These are phyloP conservation scores for Avahi laniger DNA, from an alignment of 2,797 vertebrate genomes.

Conservation along the genomic window DNA sequence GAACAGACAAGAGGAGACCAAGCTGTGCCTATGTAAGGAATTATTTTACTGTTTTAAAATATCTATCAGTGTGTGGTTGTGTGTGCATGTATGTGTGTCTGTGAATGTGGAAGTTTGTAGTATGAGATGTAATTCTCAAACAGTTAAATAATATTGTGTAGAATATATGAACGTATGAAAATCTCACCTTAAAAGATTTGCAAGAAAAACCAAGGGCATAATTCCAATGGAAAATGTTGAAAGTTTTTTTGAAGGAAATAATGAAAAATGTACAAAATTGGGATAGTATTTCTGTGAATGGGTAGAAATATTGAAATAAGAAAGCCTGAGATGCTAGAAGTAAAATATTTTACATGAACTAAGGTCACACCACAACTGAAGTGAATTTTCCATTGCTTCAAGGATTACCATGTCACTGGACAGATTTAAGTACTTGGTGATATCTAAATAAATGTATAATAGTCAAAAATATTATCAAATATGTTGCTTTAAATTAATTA, in stretches of 20 bases:
- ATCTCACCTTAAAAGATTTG: not conserved
- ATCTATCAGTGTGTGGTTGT: not conserved
- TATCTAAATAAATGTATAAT: not conserved
- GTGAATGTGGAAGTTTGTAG: not conserved
- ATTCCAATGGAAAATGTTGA: not conserved
- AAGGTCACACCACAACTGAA: not conserved
- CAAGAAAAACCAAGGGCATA: not conserved
- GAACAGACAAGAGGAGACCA: not conserved
- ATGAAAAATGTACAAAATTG: not conserved
- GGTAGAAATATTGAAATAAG: not conserved
- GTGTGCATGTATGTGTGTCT: not conserved
- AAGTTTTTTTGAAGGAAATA: not conserved
- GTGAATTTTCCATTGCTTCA: not conserved
- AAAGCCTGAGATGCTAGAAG: not conserved
- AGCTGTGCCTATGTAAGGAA: not conserved
- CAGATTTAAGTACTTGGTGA: not conserved
- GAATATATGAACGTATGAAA: not conserved
- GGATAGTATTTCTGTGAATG: not conserved
- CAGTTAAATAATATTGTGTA: not conserved
- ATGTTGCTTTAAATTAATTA: not conserved
- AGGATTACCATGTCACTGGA: not conserved
- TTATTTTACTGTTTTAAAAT: not conserved
- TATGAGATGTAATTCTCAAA: not conserved
- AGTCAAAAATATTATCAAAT: not conserved
- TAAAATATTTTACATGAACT: not conserved